phyloP scores from a whole-genome alignment of 2,113 vertebrate species.

The Scortum barcoo region DNA sequence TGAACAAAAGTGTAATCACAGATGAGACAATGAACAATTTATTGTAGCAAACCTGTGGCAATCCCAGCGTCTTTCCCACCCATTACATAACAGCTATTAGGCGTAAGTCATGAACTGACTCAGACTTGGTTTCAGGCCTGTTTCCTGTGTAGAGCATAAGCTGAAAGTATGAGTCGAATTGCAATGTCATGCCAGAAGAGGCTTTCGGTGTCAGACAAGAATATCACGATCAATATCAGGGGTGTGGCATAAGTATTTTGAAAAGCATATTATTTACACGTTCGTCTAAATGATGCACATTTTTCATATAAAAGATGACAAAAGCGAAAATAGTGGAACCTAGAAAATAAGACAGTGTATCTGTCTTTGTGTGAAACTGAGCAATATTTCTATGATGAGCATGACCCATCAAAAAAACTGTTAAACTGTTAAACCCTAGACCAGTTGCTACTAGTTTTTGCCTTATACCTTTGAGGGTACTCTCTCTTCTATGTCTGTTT shows the following conservation, averaged over 20 bases:
- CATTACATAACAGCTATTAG: neutral
- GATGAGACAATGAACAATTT: neutral
- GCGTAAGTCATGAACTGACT: neutral
- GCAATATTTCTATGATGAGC: no score
- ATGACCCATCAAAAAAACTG: no score
- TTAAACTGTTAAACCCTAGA: no score
- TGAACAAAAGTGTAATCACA: neutral
- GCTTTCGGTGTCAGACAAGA: neutral
- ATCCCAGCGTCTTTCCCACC: neutral
- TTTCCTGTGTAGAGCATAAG: neutral
- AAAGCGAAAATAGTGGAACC: neutral
- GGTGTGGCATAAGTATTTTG: no score
- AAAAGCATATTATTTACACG: neutral
- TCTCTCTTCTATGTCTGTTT: neutral
- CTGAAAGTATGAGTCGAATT: neutral
- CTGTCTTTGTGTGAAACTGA: neutral
- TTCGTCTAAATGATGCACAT: neutral
- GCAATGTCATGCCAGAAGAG: neutral
- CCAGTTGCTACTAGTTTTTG: no score
- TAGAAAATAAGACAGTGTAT: neutral
- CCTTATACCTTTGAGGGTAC: no score
- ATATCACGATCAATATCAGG: neutral
- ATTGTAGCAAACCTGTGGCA: neutral
- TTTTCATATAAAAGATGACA: neutral
- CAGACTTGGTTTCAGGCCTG: neutral